Base-by-base conservation (phyloP, 2,888 invertebrate genomes). In the Cheilosia pagana region DNA sequence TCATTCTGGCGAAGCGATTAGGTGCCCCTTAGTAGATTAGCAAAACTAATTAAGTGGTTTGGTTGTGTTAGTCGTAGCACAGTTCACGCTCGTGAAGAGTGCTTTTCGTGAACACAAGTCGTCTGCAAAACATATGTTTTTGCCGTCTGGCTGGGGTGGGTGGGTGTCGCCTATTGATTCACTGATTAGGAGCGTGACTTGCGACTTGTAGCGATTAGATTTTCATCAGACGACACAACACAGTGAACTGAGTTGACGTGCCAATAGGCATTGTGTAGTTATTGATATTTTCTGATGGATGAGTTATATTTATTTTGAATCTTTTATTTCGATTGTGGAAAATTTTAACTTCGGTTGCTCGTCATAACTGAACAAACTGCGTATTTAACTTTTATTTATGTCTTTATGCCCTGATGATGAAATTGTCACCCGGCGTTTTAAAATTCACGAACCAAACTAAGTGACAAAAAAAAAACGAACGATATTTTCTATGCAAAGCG, bases 61-160 rank as follows among this genome's bases (percentile, higher is more conserved):
- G 16, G 16, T 16, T 45, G 39, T 39, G 48, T 39, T 63, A 63
- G 25, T 19, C 57, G 74, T 55, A 21, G 16, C 19, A 45, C 45
- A 57, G 55, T 65, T 63, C 59, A 59, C 52, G 75, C 57, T 48
- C 39, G 21, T 7, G 41, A 1, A 25, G 50, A 19, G 59, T 59
- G 57, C 31, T 67, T 75, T 50, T 59, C 70, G 43, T 12, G 19
- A 35, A 35, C 45, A 63, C 39, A 48, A 19, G 16, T 19, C 45
- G 16, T 7, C 8, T 0, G 43, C 75, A 41, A 67, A 45, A 43
- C 67, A 68, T 10, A 76, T 53, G 59, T 60, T 68, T 68, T 45
- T 16, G 48, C 21, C 45, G 28, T 8, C 23, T 25, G 59, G 41
- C 19, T 19, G 16, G 45, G 45, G 48, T 67, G 41, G 31, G 35